Conservation (phyloP, 2,888 invertebrate species). For the Eugnorisma glareosa region DNA sequence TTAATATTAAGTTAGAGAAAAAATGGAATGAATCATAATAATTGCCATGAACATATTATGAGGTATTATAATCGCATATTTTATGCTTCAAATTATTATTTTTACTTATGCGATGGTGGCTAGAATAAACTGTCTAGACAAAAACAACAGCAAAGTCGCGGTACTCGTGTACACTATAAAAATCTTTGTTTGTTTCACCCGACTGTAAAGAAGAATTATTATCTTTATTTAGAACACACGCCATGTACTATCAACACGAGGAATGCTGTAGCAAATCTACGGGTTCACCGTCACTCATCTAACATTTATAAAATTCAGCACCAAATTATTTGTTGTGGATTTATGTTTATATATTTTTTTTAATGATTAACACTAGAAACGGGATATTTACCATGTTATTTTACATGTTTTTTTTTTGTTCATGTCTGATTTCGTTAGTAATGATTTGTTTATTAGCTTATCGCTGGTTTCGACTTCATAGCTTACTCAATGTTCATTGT, state of each 20-base stretch:
- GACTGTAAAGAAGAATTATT: background rate
- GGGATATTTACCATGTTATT: too few species aligned
- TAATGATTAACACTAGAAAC: too few species aligned
- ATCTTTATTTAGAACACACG: slow-evolving; percentile 43
- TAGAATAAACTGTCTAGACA: slow-evolving; percentile 2
- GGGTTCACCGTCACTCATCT: slow-evolving; percentile 49
- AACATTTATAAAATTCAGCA: slow-evolving; percentile 45
- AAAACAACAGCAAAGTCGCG: slow-evolving; percentile 23
- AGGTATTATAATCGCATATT: background rate
- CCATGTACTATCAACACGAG: slow-evolving; percentile 37
- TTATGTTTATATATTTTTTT: too few species aligned
- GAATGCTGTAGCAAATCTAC: slow-evolving; percentile 50
- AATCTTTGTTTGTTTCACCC: slow-evolving; percentile 20
- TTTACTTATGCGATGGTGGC: background rate
- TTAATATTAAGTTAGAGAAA: background rate
- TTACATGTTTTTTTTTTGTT: slow-evolving; percentile 7
- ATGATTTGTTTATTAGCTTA: background rate
- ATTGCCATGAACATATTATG: background rate
- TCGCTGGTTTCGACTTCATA: background rate
- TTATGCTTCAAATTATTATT: background rate
- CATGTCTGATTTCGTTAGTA: slow-evolving; percentile 27
- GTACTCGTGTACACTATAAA: slow-evolving; percentile 36
- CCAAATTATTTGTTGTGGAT: slow-evolving; percentile 37
- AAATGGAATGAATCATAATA: background rate
- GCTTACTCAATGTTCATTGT: background rate